phyloP scores from a whole-genome alignment of 2,797 vertebrate species.

The Eptatretus atami region DNA sequence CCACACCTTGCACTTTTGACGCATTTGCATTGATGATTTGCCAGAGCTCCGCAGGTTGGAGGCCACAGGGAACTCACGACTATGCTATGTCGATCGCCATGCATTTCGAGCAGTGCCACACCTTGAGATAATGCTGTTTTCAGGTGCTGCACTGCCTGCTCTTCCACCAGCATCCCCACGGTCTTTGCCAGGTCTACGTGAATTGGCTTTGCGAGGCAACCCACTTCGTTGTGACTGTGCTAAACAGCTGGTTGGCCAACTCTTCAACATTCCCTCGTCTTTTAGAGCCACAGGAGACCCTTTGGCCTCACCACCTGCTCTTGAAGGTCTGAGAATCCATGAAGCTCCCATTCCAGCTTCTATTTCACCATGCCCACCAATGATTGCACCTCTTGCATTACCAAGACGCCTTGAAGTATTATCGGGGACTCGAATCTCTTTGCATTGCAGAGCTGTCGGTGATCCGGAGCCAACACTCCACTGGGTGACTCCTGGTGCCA shows the following conservation, averaged over 20 bases:
- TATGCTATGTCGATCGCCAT: constrained; percentile 23
- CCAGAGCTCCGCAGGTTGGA: constrained; percentile 29
- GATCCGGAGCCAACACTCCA: constrained; percentile 31
- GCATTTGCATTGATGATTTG: constrained; percentile 22
- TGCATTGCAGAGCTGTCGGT: constrained; percentile 28
- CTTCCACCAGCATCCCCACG: constrained; percentile 22
- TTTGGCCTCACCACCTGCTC: constrained; percentile 21
- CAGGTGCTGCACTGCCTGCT: constrained; percentile 23
- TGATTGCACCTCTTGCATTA: constrained; percentile 20
- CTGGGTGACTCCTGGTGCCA: constrained; percentile 30
- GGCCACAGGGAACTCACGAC: constrained; percentile 22
- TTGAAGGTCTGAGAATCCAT: constrained; percentile 19
- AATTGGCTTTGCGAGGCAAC: constrained; percentile 24
- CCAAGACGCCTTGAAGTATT: constrained; percentile 8
- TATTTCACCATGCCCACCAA: constrained; percentile 21
- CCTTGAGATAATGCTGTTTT: constrained; percentile 23
- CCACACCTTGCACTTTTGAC: constrained; percentile 24
- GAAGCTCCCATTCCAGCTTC: constrained; percentile 14
- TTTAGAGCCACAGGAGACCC: constrained; percentile 21
- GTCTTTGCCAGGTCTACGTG: constrained; percentile 16
- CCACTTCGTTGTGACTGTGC: constrained; percentile 33
- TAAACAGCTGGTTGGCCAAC: constrained; percentile 18
- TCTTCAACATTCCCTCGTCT: constrained; percentile 21
- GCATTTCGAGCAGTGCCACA: constrained; percentile 17
- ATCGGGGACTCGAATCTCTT: constrained; percentile 17